phyloP scores from a whole-genome alignment of 2,888 invertebrate genomes.

The Gonocerus acuteangulatus region DNA sequence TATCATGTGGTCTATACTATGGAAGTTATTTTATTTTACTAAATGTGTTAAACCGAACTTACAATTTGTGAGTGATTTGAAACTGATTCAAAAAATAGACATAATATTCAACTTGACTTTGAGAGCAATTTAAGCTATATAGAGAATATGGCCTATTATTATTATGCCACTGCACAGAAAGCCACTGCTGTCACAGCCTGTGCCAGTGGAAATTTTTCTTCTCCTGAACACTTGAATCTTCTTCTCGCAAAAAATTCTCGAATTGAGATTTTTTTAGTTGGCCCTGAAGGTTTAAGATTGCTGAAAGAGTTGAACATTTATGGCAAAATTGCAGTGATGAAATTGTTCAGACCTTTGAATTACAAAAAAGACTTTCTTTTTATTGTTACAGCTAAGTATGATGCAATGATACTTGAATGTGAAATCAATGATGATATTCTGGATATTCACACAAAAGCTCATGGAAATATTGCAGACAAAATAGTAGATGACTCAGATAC shows the following conservation, averaged over 20 bases:
- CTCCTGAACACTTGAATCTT: slow-evolving; percentile 84
- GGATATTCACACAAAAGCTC: slow-evolving; percentile 89
- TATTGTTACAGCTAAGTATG: slow-evolving; percentile 85
- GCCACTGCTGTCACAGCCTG: slow-evolving; percentile 93
- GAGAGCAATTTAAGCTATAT: too few relatives aligned
- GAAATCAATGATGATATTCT: slow-evolving; percentile 68
- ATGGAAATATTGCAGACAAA: slow-evolving; percentile 90
- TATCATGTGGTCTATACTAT: too few relatives aligned
- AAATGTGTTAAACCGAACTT: too few relatives aligned
- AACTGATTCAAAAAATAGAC: too few relatives aligned
- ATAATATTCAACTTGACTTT: too few relatives aligned
- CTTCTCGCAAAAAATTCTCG: slow-evolving; percentile 90
- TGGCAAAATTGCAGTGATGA: slow-evolving; percentile 90
- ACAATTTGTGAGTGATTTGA: too few relatives aligned
- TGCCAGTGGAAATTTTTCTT: slow-evolving; percentile 92
- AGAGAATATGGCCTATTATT: slow-evolving; percentile 76
- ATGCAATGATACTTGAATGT: slow-evolving; percentile 95
- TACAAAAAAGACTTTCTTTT: slow-evolving; percentile 88
- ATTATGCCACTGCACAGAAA: slow-evolving; percentile 97
- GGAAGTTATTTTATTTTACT: too few relatives aligned
- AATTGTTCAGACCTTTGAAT: slow-evolving; percentile 84
- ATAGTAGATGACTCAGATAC: slow-evolving; percentile 93
- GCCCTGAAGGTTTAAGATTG: slow-evolving; percentile 88
- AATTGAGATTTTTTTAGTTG: slow-evolving; percentile 89
- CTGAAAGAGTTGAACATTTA: slow-evolving; percentile 91